Evolutionary conservation across 2,797 vertebrate species (phyloP).

Genomic region (Thamnophis elegans): DNA sequence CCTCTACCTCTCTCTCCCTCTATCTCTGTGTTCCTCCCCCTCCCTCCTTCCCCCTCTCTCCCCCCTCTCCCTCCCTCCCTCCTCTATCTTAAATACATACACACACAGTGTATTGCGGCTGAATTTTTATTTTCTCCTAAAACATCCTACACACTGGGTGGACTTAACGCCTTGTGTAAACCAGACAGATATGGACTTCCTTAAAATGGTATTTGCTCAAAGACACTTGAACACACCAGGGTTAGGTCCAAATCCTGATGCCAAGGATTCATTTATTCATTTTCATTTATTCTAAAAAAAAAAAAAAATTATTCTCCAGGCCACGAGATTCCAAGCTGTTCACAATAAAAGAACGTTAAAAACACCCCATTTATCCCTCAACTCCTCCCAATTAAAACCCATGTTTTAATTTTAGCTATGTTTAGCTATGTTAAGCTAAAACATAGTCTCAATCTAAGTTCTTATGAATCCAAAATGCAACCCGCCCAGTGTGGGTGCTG

Average conservation of each 20-base stretch:
- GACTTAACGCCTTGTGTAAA: neutral
- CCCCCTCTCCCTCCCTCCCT: too few species aligned
- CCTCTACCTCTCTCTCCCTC: rapidly evolving
- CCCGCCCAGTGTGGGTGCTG: neutral
- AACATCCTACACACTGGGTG: neutral
- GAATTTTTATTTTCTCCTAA: neutral
- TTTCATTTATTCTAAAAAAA: neutral
- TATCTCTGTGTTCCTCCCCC: too few species aligned
- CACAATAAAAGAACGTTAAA: neutral
- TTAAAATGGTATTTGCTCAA: neutral
- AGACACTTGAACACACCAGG: neutral
- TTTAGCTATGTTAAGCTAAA: neutral
- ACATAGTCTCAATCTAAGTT: neutral
- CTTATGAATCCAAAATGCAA: neutral
- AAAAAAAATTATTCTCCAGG: neutral
- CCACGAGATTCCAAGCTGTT: neutral
- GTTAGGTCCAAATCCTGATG: neutral
- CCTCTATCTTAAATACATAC: neutral
- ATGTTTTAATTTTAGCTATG: too few species aligned
- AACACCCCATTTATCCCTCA: neutral
- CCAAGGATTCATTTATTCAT: neutral
- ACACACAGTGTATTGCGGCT: neutral
- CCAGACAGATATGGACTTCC: neutral
- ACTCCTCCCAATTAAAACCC: neutral
- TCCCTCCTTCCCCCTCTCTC: too few species aligned